Evolutionary conservation across 2,888 invertebrate genomes (phyloP), one percentile per base, ranked within the genome.

Genomic region (Athalia circularis): DNA sequence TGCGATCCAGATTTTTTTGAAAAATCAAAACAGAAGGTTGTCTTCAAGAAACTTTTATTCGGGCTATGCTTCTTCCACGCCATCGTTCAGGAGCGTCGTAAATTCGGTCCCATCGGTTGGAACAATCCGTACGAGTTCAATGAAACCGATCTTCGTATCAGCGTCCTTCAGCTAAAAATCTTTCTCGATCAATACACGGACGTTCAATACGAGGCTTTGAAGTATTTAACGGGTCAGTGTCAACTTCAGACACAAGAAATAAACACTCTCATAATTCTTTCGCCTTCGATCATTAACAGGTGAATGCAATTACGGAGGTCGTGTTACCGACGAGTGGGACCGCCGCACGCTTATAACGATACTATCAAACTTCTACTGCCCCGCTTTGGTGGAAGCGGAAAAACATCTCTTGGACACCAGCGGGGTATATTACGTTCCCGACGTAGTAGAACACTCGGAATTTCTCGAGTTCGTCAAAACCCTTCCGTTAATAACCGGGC

Each of bases 271-370:
- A 4, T 9, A 9, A 7, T n/a, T 47, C 65, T 45, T 68, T 15
- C 11, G 64, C 77, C 15, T 13, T 78, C 75, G 76, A 64, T 82
- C 80, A 78, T 29, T 29, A 29, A 78, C 80, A 88, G 98, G 98
- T 11, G 98, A 98, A 91, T 98, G 98, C 88, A 98, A 98, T 92
- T 99, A 98, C 89, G 98, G 98, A 8, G 98, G 98, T 0, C 94
- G 98, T 64, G 98, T 99, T 11, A 98, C 98, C 0, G 98, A 98
- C 90, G 97, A 98, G 89, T 97, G 97, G 97, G 98, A 99, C 91
- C 92, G 98, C n/a, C 93, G 98, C 76, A 95, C 95, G 61, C 92
- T 98, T 78, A 94, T 94, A 86, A 97, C 97, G 3, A 95, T 98
- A 81, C 92, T 98, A 75, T 91, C 90, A 81, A 95, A 94, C 86